phyloP scores from a whole-genome alignment of 2,113 vertebrate genomes.

The Lasiurus cinereus region DNA sequence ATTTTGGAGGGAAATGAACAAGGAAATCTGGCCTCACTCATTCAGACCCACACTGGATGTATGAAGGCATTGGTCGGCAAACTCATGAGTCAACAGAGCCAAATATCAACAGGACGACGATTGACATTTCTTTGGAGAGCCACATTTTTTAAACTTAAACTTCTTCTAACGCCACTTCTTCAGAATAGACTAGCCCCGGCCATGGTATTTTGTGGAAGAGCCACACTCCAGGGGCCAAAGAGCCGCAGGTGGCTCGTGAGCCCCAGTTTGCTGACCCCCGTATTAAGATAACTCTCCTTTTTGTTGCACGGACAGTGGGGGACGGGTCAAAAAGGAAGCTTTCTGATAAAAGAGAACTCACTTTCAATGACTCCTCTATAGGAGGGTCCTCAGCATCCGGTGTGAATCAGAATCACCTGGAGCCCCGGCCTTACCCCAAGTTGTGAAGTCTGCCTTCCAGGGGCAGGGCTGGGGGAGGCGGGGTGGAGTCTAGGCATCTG shows the following conservation, averaged over 20 bases:
- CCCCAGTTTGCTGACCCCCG: too few relatives aligned
- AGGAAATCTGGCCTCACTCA: background rate
- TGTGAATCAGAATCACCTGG: background rate
- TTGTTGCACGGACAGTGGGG: background rate
- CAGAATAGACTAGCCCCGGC: too few relatives aligned
- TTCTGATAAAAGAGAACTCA: conserved; percentile 5
- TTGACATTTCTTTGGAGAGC: too few relatives aligned
- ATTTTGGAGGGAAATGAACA: background rate
- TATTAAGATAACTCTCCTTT: background rate
- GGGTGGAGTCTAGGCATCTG: background rate
- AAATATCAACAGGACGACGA: too few relatives aligned
- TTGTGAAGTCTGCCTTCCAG: background rate
- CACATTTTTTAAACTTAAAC: too few relatives aligned
- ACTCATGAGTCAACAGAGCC: too few relatives aligned
- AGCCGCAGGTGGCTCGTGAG: too few relatives aligned
- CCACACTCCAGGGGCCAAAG: too few relatives aligned
- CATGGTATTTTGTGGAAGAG: too few relatives aligned
- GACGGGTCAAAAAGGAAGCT: background rate
- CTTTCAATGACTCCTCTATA: background rate
- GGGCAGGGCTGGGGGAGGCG: fast-evolving
- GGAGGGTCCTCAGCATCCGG: background rate
- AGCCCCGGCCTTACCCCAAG: background rate
- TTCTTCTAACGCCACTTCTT: too few relatives aligned
- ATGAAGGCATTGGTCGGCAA: too few relatives aligned
- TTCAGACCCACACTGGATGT: background rate